phyloP scores from a whole-genome alignment of 2,113 vertebrate genomes.

The Bungarus multicinctus region DNA sequence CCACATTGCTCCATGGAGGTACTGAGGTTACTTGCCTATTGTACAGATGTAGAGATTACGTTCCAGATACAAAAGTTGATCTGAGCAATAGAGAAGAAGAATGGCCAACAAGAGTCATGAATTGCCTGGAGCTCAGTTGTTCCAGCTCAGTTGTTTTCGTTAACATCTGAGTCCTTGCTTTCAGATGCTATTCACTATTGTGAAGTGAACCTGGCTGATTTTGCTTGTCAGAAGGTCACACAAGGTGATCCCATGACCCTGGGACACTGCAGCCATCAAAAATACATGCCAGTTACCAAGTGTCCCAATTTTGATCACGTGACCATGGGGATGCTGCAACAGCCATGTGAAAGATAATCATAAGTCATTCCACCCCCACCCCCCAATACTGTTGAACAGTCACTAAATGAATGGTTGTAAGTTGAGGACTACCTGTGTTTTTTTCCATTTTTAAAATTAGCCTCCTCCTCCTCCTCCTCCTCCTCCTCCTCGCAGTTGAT shows the following conservation, averaged over 20 bases:
- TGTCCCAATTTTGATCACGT: not conserved
- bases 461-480: too few species aligned
- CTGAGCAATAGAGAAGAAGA: not conserved
- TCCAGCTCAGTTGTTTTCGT: not conserved
- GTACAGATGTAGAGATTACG: not conserved
- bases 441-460: not conserved
- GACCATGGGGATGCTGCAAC: not conserved
- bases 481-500: too few species aligned
- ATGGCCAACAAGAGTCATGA: not conserved
- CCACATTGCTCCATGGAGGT: not conserved
- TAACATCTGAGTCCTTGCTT: not conserved
- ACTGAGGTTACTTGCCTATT: not conserved
- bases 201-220: too few species aligned
- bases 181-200: not conserved
- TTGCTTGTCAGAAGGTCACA: too few species aligned
- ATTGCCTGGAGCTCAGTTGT: not conserved
- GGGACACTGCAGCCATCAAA: too few species aligned
- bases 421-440: not conserved
- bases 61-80: not conserved
- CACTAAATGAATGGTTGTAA: not conserved
- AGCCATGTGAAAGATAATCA: not conserved
- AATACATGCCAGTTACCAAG: too few species aligned
- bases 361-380: not conserved
- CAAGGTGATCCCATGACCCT: too few species aligned
- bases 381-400: not conserved